Evolutionary conservation across 2,888 invertebrate genomes (phyloP), one percentile per base, ranked within the genome.

Genomic region (Alloscopus bannaensis): DNA sequence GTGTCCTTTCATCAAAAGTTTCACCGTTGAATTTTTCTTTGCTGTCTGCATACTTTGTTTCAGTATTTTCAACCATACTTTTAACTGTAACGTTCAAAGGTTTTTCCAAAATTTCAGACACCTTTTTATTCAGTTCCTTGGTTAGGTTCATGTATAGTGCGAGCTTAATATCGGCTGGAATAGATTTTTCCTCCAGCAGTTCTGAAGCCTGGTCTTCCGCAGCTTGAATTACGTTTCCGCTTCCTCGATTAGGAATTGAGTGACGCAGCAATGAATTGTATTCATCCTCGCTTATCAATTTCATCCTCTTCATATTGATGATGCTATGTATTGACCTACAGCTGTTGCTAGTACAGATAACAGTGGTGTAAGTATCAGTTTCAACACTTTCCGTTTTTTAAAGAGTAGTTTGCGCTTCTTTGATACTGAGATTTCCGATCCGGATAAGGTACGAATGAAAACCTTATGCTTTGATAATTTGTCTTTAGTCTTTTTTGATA

Each of bases 111-210:
- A 31, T 3, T 2, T 60, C 18, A 29, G 3, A 13, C 28, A 60
- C 29, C 20, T 60, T 60, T 29, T 29, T 6, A 60, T 60, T 8
- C 8, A 24, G 3, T 13, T 47, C 47, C n/a, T 47, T 47, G 18
- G n/a, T 22, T 11, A 52, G 3, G 6, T 52, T 3, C 52, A 52
- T 52, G n/a, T 50, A 81, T 20, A 81, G 6, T 18, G 57, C 57
- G 4, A 76, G 8, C 59, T 83, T 83, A 26, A 83, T 78, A 64
- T 83, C 82, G 18, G 77, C 80, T 3, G 82, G 82, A n/a, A 81
- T 52, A 4, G n/a, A n/a, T n/a, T 72, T 50, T 0, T 50, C 11
- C 4, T 3, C 1, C 1, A 50, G n/a, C 18, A 50, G 16, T 3
- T 3, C 26, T n/a, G 70, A 59, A 0, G 26, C 28, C n/a, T 72